These are phyloP conservation scores for Nerophis lumbriciformis DNA, from an alignment of 2,113 vertebrate species.

Conservation along the genomic window DNA sequence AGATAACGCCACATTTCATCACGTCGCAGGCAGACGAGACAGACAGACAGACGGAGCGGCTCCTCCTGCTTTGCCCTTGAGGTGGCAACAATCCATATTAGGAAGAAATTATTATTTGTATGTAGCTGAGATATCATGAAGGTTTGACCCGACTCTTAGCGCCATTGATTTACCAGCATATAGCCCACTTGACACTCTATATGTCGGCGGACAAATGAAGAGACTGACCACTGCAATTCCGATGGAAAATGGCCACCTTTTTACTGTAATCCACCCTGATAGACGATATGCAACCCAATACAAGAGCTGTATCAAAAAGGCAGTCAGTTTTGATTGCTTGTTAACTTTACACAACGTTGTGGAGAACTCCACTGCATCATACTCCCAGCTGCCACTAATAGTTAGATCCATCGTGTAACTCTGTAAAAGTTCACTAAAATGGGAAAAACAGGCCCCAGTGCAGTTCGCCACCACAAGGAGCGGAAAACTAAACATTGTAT, in stretches of 20 bases:
- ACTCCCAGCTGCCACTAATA: too few relatives aligned
- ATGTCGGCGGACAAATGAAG: slow-evolving; percentile 4
- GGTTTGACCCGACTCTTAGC: slow-evolving; percentile 56
- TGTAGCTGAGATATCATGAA: slow-evolving; percentile 57
- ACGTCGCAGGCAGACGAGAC: slow-evolving; percentile 38
- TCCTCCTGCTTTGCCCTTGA: slow-evolving; percentile 64
- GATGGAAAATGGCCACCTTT: slow-evolving; percentile 2
- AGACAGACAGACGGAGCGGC: slow-evolving; percentile 26
- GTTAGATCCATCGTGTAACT: too few relatives aligned
- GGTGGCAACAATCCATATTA: slow-evolving; percentile 68
- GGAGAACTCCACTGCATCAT: too few relatives aligned
- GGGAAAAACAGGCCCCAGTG: too few relatives aligned
- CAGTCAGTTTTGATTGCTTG: neutral
- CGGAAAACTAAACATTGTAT: too few relatives aligned
- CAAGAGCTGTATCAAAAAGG: neutral
- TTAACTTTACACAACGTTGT: neutral
- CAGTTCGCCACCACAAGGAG: too few relatives aligned
- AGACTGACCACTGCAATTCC: slow-evolving; percentile 13
- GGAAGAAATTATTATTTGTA: slow-evolving; percentile 66
- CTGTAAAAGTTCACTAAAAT: too few relatives aligned
- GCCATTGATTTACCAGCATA: slow-evolving; percentile 60
- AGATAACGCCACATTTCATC: slow-evolving; percentile 72
- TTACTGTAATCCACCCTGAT: slow-evolving; percentile 2
- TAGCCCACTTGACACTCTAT: neutral
- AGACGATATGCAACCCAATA: neutral